Conservation (phyloP, 2,888 invertebrate species). For the Globia sparganii region DNA sequence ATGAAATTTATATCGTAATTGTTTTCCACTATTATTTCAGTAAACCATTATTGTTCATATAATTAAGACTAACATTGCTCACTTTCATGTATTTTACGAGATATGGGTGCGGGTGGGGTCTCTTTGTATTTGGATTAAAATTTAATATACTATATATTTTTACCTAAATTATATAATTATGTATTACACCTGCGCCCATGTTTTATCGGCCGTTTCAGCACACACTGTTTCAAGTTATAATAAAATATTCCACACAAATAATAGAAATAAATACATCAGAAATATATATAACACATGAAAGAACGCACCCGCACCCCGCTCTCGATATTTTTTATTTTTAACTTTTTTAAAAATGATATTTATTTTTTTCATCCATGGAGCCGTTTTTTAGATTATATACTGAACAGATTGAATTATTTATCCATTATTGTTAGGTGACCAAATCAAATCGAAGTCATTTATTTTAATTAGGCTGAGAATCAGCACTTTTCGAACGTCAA, state of each 20-base stretch:
- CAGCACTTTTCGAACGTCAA: too few relatives aligned
- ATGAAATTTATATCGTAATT: background rate
- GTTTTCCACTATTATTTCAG: background rate
- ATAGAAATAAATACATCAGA: constrained; percentile 11
- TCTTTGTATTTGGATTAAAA: constrained; percentile 13
- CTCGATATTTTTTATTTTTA: constrained; percentile 13
- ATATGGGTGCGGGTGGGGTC: constrained; percentile 79
- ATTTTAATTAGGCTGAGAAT: too few relatives aligned
- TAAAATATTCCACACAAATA: background rate
- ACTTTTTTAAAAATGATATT: background rate
- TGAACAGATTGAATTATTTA: constrained; percentile 1
- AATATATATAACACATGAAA: constrained; percentile 47
- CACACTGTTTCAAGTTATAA: constrained; percentile 62
- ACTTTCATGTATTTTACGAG: constrained; percentile 64
- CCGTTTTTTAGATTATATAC: constrained; percentile 1
- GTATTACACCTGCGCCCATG: constrained; percentile 79
- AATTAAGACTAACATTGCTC: constrained; percentile 23
- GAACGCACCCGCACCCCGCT: constrained; percentile 80
- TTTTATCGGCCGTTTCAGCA: constrained; percentile 68
- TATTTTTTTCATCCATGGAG: background rate
- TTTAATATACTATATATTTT: constrained; percentile 10
- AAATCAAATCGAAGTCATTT: too few relatives aligned
- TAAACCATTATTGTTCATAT: background rate
- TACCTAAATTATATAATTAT: constrained; percentile 4
- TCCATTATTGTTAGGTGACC: background rate